Evolutionary conservation across 2,888 invertebrate species (phyloP), one percentile per base, ranked within the genome.

Genomic region (Lasiommata megera): DNA sequence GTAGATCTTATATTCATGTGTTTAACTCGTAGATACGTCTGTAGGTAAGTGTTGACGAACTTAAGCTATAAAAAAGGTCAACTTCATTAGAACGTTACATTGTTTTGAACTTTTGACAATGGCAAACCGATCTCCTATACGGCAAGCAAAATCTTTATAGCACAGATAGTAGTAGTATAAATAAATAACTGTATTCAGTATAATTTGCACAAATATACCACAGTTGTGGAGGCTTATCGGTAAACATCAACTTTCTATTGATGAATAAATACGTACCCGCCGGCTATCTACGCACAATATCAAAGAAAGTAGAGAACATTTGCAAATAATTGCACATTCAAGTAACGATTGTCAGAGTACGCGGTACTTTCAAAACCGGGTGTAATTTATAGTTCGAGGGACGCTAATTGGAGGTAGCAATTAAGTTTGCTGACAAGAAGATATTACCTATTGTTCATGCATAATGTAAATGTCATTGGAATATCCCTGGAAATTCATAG

Each of bases 321-420:
- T 28, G 62, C 47, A 57, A 62, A 52, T 60, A 51, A 60, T 62
- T 62, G 52, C 51, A 54, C 41, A 62, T 60, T 57, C 56, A 56
- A 57, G 56, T 48, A 46, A 62, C 51, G 46, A 41, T 41, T 41
- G 11, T 46, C 36, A 31, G 14, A 54, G 34, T 54, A 54, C 51
- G 51, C 59, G 18, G 59, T 31, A 56, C 60, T 57, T 60, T 62
- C 60, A 54, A 60, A n/a, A 43, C 34, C 51, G 31, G 44, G 51
- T 50, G 44, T 48, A 48, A 58, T 65, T 63, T 60, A 61, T 61
- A 61, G 56, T 61, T 57, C 62, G 62, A 58, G 64, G 61, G 58
- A 59, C 55, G 59, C 58, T 67, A 63, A 67, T 65, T 66, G 52
- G 58, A 68, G 60, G 58, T 53, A 58, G 61, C 62, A 66, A 67